A percentile compares a stretch with the other conserved stretches of the same genome.
Conservation (phyloP, 2,113 vertebrate species). For the Sprattus sprattus region DNA sequence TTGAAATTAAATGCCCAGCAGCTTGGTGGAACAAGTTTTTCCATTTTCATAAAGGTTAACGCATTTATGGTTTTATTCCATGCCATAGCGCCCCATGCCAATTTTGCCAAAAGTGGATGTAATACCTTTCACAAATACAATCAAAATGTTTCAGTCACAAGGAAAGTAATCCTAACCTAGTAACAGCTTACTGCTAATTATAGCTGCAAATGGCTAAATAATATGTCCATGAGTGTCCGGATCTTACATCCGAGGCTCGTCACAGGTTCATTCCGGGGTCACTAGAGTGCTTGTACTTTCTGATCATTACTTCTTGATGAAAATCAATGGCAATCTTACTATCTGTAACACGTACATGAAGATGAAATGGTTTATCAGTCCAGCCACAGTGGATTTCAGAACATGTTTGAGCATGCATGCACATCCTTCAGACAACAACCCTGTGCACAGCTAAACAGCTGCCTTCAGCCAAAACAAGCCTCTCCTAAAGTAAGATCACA, state of each 20-base stretch:
- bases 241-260: not conserved
- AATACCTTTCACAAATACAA: not conserved
- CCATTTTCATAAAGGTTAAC: conserved; percentile 64
- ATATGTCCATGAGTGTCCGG: not conserved
- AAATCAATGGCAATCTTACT: conserved; percentile 19
- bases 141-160: not conserved
- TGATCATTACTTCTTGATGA: conserved; percentile 2
- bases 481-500: not conserved
- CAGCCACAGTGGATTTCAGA: not conserved
- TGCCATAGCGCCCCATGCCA: not conserved
- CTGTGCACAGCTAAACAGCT: not conserved
- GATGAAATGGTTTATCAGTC: not conserved
- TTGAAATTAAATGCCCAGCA: conserved; percentile 39
- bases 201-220: not conserved
- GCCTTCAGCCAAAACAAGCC: not conserved
- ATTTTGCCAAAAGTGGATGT: not conserved
- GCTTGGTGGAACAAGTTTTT: conserved; percentile 42
- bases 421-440: not conserved
- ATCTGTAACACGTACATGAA: not conserved
- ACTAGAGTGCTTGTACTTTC: not conserved
- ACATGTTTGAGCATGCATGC: not conserved
- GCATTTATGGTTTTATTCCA: conserved; percentile 55
- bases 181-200: not conserved
- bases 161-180: not conserved
- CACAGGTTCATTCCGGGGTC: not conserved